phyloP scores from a whole-genome alignment of 2,797 vertebrate species.

The Anableps anableps region DNA sequence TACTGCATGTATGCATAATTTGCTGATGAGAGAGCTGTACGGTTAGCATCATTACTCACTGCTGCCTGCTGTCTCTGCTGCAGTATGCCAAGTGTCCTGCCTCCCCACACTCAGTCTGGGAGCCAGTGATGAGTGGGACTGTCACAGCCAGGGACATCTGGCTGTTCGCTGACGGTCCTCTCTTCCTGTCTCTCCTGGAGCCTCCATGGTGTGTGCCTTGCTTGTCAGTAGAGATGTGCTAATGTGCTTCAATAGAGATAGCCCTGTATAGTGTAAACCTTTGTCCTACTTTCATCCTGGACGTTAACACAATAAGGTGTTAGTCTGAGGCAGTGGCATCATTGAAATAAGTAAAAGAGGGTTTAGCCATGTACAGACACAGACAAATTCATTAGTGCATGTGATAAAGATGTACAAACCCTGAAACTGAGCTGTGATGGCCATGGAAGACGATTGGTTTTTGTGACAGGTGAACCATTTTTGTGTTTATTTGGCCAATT shows the following conservation, averaged over 20 bases:
- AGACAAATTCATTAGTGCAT: not conserved
- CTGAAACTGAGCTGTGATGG: not conserved
- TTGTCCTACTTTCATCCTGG: constrained; percentile 73
- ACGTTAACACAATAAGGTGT: constrained; percentile 65
- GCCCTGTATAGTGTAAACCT: constrained; percentile 68
- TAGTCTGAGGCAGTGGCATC: constrained; percentile 54
- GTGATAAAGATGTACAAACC: not conserved
- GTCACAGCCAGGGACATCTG: constrained; percentile 82
- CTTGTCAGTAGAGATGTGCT: constrained; percentile 79
- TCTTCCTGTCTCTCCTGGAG: constrained; percentile 67
- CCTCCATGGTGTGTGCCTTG: constrained; percentile 72
- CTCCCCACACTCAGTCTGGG: constrained; percentile 79
- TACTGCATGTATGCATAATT: constrained; percentile 75
- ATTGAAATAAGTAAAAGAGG: not conserved
- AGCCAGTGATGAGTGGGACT: constrained; percentile 83
- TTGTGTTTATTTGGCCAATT: not conserved
- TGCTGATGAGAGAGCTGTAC: constrained; percentile 77
- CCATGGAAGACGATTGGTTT: not conserved
- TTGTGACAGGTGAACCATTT: not conserved
- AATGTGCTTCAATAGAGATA: constrained; percentile 76
- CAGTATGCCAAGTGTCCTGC: constrained; percentile 81
- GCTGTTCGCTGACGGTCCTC: constrained; percentile 76
- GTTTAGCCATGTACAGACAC: constrained; percentile 2
- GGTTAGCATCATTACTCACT: constrained; percentile 82
- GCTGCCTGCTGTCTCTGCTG: constrained; percentile 79